phyloP scores from a whole-genome alignment of 2,797 vertebrate species.

The Orestias chungarensis region DNA sequence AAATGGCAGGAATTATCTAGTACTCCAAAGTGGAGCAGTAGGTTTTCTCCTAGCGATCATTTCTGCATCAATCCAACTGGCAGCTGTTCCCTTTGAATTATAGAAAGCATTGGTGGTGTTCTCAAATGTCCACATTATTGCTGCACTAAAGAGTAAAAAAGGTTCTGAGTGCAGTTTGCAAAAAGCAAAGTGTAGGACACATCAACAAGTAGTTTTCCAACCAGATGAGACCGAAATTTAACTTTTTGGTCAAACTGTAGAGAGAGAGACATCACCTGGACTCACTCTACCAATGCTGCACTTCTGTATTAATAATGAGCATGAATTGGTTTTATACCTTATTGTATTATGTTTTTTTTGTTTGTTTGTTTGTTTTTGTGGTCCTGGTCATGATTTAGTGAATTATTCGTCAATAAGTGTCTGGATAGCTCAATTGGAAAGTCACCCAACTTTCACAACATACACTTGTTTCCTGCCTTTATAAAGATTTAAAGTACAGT shows the following conservation, averaged over 20 bases:
- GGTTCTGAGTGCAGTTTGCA: not conserved
- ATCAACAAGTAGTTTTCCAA: not conserved
- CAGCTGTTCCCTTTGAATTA: constrained; percentile 63
- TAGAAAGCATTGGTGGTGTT: constrained; percentile 33
- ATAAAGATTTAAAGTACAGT: too few relatives aligned
- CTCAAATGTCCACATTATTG: constrained; percentile 29
- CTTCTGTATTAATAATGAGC: too few relatives aligned
- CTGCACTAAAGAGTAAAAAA: not conserved
- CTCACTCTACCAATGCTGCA: too few relatives aligned
- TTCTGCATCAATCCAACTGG: constrained; percentile 58
- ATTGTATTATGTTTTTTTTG: too few relatives aligned
- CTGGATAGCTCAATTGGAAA: too few relatives aligned
- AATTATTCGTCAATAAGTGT: too few relatives aligned
- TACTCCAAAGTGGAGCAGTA: constrained; percentile 43
- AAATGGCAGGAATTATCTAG: constrained; percentile 55
- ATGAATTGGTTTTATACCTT: too few relatives aligned
- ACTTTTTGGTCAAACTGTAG: not conserved
- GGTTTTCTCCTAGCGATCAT: constrained; percentile 50
- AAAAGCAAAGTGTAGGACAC: not conserved
- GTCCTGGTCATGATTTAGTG: too few relatives aligned
- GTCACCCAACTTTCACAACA: too few relatives aligned
- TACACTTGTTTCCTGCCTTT: too few relatives aligned
- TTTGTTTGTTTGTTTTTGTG: too few relatives aligned
- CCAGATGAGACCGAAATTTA: not conserved
- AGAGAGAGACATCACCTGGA: too few relatives aligned